Evolutionary conservation across 2,888 invertebrate genomes (phyloP).

Genomic region (Nemoura dubitans): DNA sequence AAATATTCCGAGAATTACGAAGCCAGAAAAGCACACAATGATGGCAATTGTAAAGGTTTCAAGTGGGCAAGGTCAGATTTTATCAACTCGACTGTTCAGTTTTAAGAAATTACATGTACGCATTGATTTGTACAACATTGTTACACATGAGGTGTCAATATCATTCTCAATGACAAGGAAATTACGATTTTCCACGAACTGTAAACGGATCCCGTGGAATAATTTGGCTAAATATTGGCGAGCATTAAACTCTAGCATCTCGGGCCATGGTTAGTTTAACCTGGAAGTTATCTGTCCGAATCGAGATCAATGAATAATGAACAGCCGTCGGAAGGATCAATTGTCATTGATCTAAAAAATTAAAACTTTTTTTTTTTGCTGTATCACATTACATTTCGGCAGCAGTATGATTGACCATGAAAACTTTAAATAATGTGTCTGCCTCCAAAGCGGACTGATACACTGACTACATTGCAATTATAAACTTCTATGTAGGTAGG

Average conservation of each 20-base stretch:
- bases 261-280: too few relatives aligned
- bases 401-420: neutral
- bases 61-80: neutral
- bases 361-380: neutral
- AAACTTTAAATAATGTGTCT: neutral
- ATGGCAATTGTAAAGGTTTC: neutral
- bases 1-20: neutral
- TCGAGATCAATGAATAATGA: too few relatives aligned
- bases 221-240: too few relatives aligned
- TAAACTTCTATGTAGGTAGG: too few relatives aligned
- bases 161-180: too few relatives aligned
- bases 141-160: neutral
- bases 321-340: too few relatives aligned
- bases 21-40: neutral
- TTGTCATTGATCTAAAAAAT: neutral
- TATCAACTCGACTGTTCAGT: neutral
- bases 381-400: neutral
- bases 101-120: neutral
- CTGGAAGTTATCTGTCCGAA: too few relatives aligned
- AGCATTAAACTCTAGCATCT: too few relatives aligned
- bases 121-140: neutral
- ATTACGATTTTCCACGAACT: too few relatives aligned
- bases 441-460: neutral
- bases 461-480: neutral
- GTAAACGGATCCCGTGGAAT: too few relatives aligned